Conservation (phyloP, 2,113 vertebrate species). For the Gymnarchus niloticus region DNA sequence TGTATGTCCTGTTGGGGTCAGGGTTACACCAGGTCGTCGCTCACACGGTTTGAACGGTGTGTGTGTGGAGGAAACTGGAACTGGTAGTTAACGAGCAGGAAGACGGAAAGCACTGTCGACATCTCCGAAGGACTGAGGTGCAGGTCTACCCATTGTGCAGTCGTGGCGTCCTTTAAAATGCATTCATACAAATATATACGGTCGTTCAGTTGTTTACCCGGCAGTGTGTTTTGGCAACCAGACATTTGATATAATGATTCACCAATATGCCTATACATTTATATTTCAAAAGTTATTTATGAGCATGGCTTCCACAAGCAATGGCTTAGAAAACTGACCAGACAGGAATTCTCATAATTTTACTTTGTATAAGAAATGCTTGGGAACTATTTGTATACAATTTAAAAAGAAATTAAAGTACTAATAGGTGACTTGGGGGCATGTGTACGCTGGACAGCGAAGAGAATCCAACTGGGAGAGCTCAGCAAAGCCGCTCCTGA, state of each 20-base stretch:
- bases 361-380: neutral
- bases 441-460: too few relatives aligned
- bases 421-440: too few relatives aligned
- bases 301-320: neutral
- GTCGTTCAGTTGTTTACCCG: neutral
- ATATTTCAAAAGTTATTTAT: neutral
- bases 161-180: neutral
- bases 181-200: neutral
- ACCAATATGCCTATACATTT: too few relatives aligned
- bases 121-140: neutral
- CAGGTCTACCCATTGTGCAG: neutral
- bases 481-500: too few relatives aligned
- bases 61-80: too few relatives aligned
- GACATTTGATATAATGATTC: too few relatives aligned
- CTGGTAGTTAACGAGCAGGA: neutral
- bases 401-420: too few relatives aligned
- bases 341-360: neutral
- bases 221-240: neutral
- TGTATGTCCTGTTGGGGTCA: too few relatives aligned
- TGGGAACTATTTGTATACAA: neutral
- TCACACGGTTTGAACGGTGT: too few relatives aligned
- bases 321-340: neutral
- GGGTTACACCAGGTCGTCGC: too few relatives aligned
- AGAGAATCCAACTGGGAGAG: too few relatives aligned
- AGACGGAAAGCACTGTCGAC: neutral